Conservation (phyloP, 1,140 invertebrate genomes). For the Nymphalis io region DNA sequence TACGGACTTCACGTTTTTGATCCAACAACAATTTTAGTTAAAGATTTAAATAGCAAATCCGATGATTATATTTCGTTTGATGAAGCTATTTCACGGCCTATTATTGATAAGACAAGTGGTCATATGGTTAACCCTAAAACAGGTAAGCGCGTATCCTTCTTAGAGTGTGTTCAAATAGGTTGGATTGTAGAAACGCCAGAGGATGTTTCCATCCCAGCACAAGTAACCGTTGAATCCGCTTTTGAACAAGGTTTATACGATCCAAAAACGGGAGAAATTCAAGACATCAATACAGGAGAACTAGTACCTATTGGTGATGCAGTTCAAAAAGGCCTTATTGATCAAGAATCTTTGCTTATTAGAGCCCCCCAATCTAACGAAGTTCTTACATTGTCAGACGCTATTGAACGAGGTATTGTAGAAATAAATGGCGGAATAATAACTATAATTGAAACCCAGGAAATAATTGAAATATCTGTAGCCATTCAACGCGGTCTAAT, state of each 20-base stretch:
- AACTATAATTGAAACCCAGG: conserved; percentile 85
- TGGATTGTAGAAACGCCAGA: conserved; percentile 85
- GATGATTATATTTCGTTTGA: conserved; percentile 86
- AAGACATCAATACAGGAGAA: conserved; percentile 83
- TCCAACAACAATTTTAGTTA: conserved; percentile 88
- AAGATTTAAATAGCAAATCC: conserved; percentile 86
- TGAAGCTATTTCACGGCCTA: conserved; percentile 86
- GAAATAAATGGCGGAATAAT: conserved; percentile 88
- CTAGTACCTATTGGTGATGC: conserved; percentile 86
- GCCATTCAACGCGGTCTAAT: conserved; percentile 88
- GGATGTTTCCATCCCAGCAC: conserved; percentile 70
- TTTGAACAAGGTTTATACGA: conserved; percentile 85
- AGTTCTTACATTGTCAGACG: conserved; percentile 86
- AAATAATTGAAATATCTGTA: conserved; percentile 85
- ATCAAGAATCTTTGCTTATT: conserved; percentile 87
- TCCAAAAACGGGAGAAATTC: conserved; percentile 83
- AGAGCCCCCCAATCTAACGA: conserved; percentile 87
- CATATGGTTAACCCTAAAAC: conserved; percentile 92
- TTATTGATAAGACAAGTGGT: conserved; percentile 89
- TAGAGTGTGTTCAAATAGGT: conserved; percentile 89
- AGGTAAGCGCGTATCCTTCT: conserved; percentile 90
- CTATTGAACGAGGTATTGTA: conserved; percentile 88
- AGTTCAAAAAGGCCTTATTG: conserved; percentile 86
- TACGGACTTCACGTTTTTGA: conserved; percentile 88
- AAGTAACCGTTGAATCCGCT: conserved; percentile 84